Evolutionary conservation across 2,113 vertebrate species (phyloP), one percentile per base, ranked within the genome.

Genomic region (Rhegmatorhina hoffmannsi): DNA sequence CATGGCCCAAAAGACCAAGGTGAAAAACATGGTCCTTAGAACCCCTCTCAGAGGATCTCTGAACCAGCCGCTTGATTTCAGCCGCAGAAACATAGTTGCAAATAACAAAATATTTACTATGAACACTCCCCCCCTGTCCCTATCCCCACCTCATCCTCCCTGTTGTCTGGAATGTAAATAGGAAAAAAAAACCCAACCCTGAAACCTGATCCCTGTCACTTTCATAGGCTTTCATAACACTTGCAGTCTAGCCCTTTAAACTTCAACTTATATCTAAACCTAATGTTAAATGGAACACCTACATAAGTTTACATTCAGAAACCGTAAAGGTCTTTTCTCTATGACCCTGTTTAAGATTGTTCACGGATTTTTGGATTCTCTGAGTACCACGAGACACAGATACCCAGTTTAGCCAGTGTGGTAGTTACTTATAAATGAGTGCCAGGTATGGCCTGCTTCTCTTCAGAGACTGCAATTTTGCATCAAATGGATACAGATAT

Each of bases 1-100:
- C 96, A 93, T 24, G 95, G 97, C 98, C 98, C 98, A 97, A 97
- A 98, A 98, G 98, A 98, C 96, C 93, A 98, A 95, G 93, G 95
- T 98, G 97, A 94, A 97, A 97, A 97, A 94, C 95, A 94, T 10
- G 7, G 90, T 82, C 91, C 92, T 93, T 93, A 83, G 80, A 86
- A 94, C 60, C 46, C n/a, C 36, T 98, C 98, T 98, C 98, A 83
- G 44, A 96, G 98, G 98, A 97, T 93, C 95, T 82, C 94, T 98
- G 96, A 97, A 90, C 84, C 94, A 94, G 69, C 69, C 97, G 97
- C 97, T 97, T 80, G 73, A 95, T 92, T 85, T 92, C 63, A 74
- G 92, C 94, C 81, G 80, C 70, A 81, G 87, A 53, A 74, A 80
- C 77, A 40, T 6, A 63, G 91, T 26, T 79, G 62, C 78, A 95